Evolutionary conservation across 2,113 vertebrate species (phyloP).

Genomic region (Nothoprocta pentlandii): DNA sequence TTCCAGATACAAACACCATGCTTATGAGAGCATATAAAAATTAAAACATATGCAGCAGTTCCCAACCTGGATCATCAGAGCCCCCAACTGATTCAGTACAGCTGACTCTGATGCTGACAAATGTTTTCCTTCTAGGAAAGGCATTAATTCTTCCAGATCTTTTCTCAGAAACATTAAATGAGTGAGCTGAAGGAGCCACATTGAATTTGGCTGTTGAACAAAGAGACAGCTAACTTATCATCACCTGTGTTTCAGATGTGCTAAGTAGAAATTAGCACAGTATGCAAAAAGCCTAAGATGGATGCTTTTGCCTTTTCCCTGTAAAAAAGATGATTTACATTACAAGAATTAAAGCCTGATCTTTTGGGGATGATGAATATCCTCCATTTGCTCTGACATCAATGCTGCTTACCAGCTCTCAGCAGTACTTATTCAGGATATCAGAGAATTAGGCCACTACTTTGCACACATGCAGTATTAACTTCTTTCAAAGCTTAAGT

Average conservation of each 20-base stretch:
- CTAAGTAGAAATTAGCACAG: background rate
- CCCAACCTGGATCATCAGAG: background rate
- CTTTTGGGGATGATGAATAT: background rate
- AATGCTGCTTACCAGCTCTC: background rate
- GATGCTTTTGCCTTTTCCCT: background rate
- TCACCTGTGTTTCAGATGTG: background rate
- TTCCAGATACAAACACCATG: background rate
- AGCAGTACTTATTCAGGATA: background rate
- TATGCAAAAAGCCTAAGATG: background rate
- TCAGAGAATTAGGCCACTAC: background rate
- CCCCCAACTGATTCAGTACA: background rate
- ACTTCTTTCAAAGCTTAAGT: background rate
- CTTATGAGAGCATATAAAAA: background rate
- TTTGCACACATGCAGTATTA: background rate
- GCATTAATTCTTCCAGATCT: background rate
- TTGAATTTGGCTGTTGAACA: constrained; percentile 2
- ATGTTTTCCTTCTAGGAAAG: background rate
- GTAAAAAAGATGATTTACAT: background rate
- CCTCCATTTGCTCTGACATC: background rate
- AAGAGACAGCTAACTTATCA: background rate
- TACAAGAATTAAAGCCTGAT: background rate
- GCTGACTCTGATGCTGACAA: background rate
- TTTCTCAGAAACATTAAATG: background rate
- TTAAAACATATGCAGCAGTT: background rate
- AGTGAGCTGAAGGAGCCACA: background rate